Conservation (phyloP, 2,797 vertebrate genomes). For the Lacerta viridis region DNA sequence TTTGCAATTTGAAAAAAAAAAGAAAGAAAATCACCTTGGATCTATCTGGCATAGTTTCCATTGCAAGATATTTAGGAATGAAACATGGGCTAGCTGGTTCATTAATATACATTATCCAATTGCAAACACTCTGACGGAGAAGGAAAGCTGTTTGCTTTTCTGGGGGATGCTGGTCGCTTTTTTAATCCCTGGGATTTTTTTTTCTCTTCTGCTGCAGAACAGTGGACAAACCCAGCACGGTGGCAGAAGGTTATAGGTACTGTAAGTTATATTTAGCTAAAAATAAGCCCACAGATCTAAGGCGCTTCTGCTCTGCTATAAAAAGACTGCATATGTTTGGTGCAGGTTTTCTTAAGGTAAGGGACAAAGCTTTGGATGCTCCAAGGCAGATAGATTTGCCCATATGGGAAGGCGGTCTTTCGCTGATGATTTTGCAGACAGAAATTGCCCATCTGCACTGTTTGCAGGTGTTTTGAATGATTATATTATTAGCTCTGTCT, state of each 20-base stretch:
- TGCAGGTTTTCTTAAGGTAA: conserved; percentile 88
- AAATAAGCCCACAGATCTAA: conserved; percentile 83
- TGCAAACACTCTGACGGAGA: conserved; percentile 50
- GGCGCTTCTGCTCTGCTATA: conserved; percentile 84
- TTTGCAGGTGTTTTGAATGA: conserved; percentile 99
- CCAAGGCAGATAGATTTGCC: conserved; percentile 86
- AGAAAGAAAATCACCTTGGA: not conserved
- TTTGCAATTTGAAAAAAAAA: not conserved
- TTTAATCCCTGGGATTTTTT: conserved; percentile 41
- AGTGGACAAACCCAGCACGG: conserved; percentile 67
- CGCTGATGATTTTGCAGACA: conserved; percentile 90
- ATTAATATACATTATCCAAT: conserved; percentile 68
- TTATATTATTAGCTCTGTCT: conserved; percentile 99
- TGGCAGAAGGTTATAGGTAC: conserved; percentile 68
- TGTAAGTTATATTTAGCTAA: conserved; percentile 82
- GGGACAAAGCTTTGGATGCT: conserved; percentile 83
- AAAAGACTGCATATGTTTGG: conserved; percentile 87
- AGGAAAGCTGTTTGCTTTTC: conserved; percentile 66
- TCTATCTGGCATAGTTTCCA: conserved; percentile 17
- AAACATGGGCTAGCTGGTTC: conserved; percentile 57
- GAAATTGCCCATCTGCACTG: conserved; percentile 97
- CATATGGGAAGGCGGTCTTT: conserved; percentile 96
- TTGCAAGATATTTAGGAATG: conserved; percentile 48
- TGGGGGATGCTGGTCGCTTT: not conserved
- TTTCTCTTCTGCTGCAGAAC: conserved; percentile 59